These are phyloP conservation scores for Sylvilagus bachmani DNA, from an alignment of 2,113 vertebrate species.

Conservation along the genomic window DNA sequence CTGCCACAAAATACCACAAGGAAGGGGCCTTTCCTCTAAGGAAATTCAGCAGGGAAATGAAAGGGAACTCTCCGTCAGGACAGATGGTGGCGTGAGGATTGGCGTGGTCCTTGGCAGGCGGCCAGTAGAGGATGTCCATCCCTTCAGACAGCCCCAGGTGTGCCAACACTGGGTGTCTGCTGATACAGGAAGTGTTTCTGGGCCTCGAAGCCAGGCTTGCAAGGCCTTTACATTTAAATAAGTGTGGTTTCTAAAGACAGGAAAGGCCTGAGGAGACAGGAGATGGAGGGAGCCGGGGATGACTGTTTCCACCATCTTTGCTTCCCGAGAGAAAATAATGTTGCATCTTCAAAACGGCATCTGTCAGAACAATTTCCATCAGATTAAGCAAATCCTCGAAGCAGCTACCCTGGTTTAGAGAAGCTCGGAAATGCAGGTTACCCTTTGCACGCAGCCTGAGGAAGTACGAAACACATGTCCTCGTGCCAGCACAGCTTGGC, in stretches of 20 bases:
- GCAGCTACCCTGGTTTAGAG: conserved; percentile 73
- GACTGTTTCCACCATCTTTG: conserved; percentile 63
- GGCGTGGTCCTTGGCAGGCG: conserved; percentile 19
- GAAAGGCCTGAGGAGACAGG: neutral
- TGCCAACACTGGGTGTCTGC: neutral
- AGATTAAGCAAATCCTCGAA: conserved; percentile 85
- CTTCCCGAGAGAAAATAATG: conserved; percentile 75
- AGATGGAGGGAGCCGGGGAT: neutral
- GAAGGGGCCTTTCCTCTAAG: conserved; percentile 50
- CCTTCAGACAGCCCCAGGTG: conserved; percentile 21
- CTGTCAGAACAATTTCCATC: conserved; percentile 84
- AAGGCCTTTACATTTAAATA: conserved; percentile 66
- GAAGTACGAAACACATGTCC: conserved; percentile 71
- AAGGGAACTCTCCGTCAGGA: neutral
- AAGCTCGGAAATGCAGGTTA: conserved; percentile 80
- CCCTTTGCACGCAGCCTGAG: conserved; percentile 62
- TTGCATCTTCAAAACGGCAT: conserved; percentile 85
- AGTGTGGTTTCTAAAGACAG: conserved; percentile 51
- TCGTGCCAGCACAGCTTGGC: neutral
- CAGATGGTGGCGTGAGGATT: conserved; percentile 34
- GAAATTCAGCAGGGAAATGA: neutral
- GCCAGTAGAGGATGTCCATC: neutral
- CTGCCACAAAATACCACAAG: conserved; percentile 41
- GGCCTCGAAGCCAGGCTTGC: neutral
- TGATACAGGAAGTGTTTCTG: neutral